Evolutionary conservation across 2,113 vertebrate genomes (phyloP).

Genomic region (Tragelaphus strepsiceros): DNA sequence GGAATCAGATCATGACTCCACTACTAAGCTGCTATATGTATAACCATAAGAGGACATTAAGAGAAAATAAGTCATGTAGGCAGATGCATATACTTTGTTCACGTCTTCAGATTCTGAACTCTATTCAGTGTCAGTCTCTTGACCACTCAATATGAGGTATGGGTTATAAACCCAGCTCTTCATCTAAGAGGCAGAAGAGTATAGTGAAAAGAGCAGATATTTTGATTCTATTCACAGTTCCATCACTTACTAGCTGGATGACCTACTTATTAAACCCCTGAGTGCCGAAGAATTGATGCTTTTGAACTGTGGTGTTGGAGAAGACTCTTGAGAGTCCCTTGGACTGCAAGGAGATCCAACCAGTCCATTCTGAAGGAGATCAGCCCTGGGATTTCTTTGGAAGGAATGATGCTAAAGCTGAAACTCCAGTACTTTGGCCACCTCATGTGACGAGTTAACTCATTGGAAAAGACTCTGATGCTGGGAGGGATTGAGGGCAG

Average conservation of each 20-base stretch:
- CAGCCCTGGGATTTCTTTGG: too few relatives aligned
- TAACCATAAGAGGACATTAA: neutral
- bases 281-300: too few relatives aligned
- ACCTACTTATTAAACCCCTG: neutral
- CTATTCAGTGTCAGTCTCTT: neutral
- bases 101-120: neutral
- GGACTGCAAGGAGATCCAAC: too few relatives aligned
- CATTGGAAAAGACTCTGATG: too few relatives aligned
- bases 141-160: neutral
- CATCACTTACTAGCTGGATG: neutral
- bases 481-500: too few relatives aligned
- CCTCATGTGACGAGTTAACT: too few relatives aligned
- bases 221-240: neutral
- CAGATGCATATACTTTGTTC: neutral
- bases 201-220: neutral
- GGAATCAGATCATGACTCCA: neutral
- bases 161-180: neutral
- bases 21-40: neutral
- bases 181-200: neutral
- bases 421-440: too few relatives aligned
- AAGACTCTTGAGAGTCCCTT: too few relatives aligned
- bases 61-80: neutral
- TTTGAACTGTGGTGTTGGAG: too few relatives aligned
- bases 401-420: too few relatives aligned
- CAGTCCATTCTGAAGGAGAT: too few relatives aligned